A percentile compares a stretch with the other conserved stretches of the same genome.
phyloP scores from a whole-genome alignment of 2,797 vertebrate species.

The Argyrosomus regius region DNA sequence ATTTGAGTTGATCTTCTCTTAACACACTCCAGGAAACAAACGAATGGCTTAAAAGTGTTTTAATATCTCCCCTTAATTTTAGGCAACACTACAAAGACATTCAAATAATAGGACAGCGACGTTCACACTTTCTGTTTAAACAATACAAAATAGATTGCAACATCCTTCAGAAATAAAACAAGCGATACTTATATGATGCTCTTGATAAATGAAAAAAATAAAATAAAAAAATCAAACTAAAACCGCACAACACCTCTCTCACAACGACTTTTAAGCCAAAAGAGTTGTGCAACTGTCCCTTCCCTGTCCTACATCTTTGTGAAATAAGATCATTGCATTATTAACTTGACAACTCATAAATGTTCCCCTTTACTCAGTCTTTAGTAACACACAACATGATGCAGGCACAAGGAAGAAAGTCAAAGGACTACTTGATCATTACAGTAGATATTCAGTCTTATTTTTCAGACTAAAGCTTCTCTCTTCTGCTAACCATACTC shows the following conservation, averaged over 20 bases:
- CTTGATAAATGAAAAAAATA: conserved; percentile 45
- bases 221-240: conserved; percentile 44
- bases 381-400: conserved; percentile 68
- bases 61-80: conserved; percentile 70
- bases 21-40: conserved; percentile 7
- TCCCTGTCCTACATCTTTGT: conserved; percentile 40
- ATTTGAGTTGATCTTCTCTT: too few relatives aligned
- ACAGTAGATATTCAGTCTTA: conserved; percentile 72
- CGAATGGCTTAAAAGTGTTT: conserved; percentile 62
- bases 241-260: conserved; percentile 58
- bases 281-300: conserved; percentile 65
- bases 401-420: conserved; percentile 81
- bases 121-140: conserved; percentile 60
- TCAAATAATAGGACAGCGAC: conserved; percentile 72
- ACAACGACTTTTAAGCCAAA: conserved; percentile 53
- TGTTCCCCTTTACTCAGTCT: conserved; percentile 56
- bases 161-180: conserved; percentile 69
- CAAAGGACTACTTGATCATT: conserved; percentile 58
- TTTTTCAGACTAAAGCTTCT: conserved; percentile 57
- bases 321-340: conserved; percentile 53
- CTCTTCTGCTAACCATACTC: conserved; percentile 46
- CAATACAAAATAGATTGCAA: conserved; percentile 64
- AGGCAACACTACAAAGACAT: conserved; percentile 75
- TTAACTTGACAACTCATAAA: conserved; percentile 64
- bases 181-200: conserved; percentile 59